Evolutionary conservation across 2,888 invertebrate species (phyloP), one percentile per base, ranked within the genome.

Genomic region (Hylaea fasciaria): DNA sequence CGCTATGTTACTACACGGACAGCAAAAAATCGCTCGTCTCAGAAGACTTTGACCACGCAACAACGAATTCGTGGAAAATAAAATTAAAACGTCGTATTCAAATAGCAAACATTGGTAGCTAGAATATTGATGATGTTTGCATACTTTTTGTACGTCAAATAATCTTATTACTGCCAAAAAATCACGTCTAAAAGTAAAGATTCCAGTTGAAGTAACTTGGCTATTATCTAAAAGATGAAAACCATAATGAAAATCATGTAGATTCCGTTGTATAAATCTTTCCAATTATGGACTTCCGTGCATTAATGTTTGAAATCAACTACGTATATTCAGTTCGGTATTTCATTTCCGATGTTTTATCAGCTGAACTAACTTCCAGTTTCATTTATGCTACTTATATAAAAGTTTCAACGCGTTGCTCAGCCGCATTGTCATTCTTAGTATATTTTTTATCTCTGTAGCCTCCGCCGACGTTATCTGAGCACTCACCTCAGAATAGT

Each of bases 1-100:
- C 79, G 83, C 80, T 85, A 81, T 70, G 77, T 80, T 79, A 81
- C 73, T 55, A 61, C 49, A 62, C 43, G 57, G 22, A 55, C 69
- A 75, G 69, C 47, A 64, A 66, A 56, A 70, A 66, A 62, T 50
- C 50, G 45, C 57, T 51, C 49, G 54, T 61, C 28, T 49, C 70
- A 71, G 72, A 65, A 55, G 28, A 51, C 39, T 22, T 44, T 17
- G 13, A 32, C 29, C 32, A 39, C 35, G 55, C 40, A 46, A 28
- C 37, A 12, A n/a, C 17, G 22, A 28, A 52, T 47, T 29, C 29
- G 22, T n/a, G 10, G 37, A 58, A 47, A 28, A 53, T 35, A 10
- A 40, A 53, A 44, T 22, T 29, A 44, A 32, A 17, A 39, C n/a
- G 7, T 28, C 16, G 4, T 39, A 59, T 49, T 48, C 39, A 32